Base-by-base conservation (phyloP, 2,888 invertebrate genomes). In the Tetheella fluctuosa region DNA sequence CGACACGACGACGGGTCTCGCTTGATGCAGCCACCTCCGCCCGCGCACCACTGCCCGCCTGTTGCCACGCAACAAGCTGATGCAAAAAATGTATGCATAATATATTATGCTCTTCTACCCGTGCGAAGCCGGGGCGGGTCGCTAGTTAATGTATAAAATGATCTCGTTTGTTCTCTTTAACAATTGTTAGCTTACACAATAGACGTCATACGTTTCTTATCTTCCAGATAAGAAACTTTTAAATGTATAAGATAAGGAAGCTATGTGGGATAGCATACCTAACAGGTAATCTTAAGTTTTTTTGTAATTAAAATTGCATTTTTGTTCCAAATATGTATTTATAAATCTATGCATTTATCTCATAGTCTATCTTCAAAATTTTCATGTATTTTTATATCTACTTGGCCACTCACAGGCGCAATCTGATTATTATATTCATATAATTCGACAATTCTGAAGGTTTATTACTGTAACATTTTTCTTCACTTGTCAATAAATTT, bases 401-500 rank as follows among this genome's bases (percentile, higher is more conserved):
- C 58, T 23, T 59, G 59, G 48, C 63, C 57, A 23, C 53, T 62
- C 54, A 61, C 17, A 56, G 65, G 55, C 52, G 61, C 17, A 42
- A 69, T 62, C 59, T 67, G 64, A 65, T 71, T 76, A 34, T 65
- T 69, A 61, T 71, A 28, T 59, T 68, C 5, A 42, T 42, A 15
- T 30, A 30, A 10, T 42, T 34, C 34, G 10, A 12, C 34, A n/a
- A 39, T 39, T 39, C 39, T 39, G 39, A 13, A 28, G 60, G 60
- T 72, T 67, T 2, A n/a, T n/a, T n/a, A n/a, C 61, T 63, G 1
- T 73, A 64, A 67, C 85, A 88, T 59, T 77, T 77, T 61, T 74
- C 72, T 62, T 73, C 71, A 39, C 79, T n/a, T n/a, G n/a, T n/a
- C n/a, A n/a, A n/a, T n/a, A n/a, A n/a, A n/a, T n/a, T n/a, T n/a